Conservation (phyloP, 1,140 invertebrate species). For the Euwallacea fornicatus region DNA sequence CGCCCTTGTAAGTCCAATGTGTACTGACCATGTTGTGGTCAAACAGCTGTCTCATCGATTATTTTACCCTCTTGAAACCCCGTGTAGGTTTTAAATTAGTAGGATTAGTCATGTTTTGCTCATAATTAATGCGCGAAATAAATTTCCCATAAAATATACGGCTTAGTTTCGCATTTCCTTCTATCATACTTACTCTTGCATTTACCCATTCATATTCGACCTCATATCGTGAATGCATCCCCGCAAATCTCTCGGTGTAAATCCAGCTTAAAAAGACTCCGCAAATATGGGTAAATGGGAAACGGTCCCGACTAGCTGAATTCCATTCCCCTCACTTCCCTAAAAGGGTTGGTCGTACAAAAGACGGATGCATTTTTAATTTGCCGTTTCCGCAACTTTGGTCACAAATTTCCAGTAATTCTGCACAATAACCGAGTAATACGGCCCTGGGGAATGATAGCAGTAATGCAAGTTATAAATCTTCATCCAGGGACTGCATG, state of each 20-base stretch:
- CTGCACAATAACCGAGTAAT: slow-evolving; percentile 11
- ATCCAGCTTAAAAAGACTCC: not conserved
- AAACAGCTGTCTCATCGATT: too few relatives aligned
- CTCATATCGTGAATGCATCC: not conserved
- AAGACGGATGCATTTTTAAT: slow-evolving; percentile 9
- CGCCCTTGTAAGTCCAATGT: too few relatives aligned
- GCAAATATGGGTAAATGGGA: not conserved
- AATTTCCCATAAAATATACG: too few relatives aligned
- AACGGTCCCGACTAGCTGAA: slow-evolving; percentile 2
- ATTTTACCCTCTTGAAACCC: too few relatives aligned
- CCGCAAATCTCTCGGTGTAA: not conserved
- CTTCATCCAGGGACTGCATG: slow-evolving; percentile 23
- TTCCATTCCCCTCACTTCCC: not conserved
- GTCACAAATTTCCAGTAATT: slow-evolving; percentile 6
- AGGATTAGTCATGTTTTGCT: too few relatives aligned
- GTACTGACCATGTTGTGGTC: too few relatives aligned
- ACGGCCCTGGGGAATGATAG: slow-evolving; percentile 14
- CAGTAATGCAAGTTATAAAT: slow-evolving; percentile 33
- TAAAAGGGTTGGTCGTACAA: not conserved
- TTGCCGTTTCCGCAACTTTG: slow-evolving; percentile 5
- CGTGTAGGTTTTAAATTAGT: too few relatives aligned
- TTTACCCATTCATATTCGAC: not conserved
- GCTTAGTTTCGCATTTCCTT: too few relatives aligned
- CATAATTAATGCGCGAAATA: too few relatives aligned
- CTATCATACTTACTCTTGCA: too few relatives aligned